Evolutionary conservation across 2,113 vertebrate genomes (phyloP).

Genomic region (Tamias sibiricus): DNA sequence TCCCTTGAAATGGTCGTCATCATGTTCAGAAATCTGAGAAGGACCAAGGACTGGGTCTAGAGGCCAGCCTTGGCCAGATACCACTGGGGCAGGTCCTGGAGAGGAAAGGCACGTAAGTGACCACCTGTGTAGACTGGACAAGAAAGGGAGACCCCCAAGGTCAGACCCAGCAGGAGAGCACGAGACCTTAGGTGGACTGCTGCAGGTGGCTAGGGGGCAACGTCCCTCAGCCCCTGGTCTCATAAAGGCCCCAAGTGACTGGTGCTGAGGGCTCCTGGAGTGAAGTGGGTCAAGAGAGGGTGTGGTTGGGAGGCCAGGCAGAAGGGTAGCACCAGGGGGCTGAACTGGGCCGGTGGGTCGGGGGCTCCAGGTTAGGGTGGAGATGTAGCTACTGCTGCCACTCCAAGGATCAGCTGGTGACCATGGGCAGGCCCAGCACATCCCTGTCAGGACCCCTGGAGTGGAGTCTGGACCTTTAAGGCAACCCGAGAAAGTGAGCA

Average conservation of each 20-base stretch:
- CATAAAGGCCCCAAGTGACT: constrained; percentile 21
- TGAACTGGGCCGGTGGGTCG: neutral
- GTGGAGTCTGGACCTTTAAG: neutral
- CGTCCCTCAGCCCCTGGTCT: neutral
- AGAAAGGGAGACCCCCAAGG: neutral
- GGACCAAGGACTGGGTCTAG: neutral
- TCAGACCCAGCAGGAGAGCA: neutral
- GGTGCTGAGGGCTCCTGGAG: constrained; percentile 40
- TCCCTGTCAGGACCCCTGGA: neutral
- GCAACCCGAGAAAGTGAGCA: neutral
- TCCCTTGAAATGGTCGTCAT: neutral
- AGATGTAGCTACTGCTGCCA: neutral
- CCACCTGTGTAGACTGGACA: neutral
- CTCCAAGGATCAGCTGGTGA: neutral
- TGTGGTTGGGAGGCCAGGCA: neutral
- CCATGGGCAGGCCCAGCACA: neutral
- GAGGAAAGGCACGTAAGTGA: constrained; percentile 76
- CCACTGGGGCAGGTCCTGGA: constrained; percentile 51
- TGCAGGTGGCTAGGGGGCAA: too few species aligned
- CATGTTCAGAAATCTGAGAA: neutral
- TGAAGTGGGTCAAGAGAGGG: fast-evolving
- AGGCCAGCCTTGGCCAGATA: neutral
- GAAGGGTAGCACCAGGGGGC: constrained; percentile 60
- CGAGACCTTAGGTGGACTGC: neutral
- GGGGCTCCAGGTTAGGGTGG: fast-evolving